These are phyloP conservation scores for Lamprologus lemairii DNA, from an alignment of 2,113 vertebrate genomes.

Conservation along the genomic window DNA sequence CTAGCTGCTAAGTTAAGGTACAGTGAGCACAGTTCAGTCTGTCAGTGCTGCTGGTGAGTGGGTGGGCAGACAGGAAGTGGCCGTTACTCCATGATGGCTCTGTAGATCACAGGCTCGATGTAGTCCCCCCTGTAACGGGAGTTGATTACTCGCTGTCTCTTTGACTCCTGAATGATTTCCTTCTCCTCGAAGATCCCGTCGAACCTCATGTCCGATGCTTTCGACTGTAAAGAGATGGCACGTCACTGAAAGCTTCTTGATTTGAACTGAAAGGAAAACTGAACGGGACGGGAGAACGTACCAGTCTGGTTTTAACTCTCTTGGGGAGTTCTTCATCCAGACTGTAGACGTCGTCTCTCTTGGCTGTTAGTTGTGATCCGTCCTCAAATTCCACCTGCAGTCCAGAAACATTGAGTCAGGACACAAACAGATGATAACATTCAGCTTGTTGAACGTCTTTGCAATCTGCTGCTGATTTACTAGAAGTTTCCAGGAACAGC, in stretches of 20 bases:
- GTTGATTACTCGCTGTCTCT: slow-evolving; percentile 96
- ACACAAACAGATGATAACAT: background rate
- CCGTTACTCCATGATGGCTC: slow-evolving; percentile 95
- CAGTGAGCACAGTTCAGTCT: slow-evolving; percentile 14
- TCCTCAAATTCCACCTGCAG: slow-evolving; percentile 96
- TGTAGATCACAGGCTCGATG: slow-evolving; percentile 96
- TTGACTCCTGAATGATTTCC: slow-evolving; percentile 89
- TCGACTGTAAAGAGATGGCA: slow-evolving; percentile 71
- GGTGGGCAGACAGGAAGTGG: background rate
- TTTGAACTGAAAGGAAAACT: background rate
- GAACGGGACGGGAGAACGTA: slow-evolving; percentile 41
- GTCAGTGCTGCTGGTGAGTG: slow-evolving; percentile 56
- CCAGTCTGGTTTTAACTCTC: slow-evolving; percentile 93
- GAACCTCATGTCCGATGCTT: slow-evolving; percentile 98
- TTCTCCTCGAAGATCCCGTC: slow-evolving; percentile 96
- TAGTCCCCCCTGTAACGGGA: slow-evolving; percentile 96
- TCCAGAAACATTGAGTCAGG: background rate
- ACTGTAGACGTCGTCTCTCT: slow-evolving; percentile 94
- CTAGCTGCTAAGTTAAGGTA: slow-evolving; percentile 28
- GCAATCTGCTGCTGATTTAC: background rate
- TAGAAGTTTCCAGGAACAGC: background rate
- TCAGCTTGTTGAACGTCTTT: background rate
- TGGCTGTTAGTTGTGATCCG: slow-evolving; percentile 90
- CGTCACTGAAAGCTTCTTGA: background rate
- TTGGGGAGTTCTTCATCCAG: slow-evolving; percentile 97